Conservation (phyloP, 2,113 vertebrate species). For the Pollimyrus isidori region DNA sequence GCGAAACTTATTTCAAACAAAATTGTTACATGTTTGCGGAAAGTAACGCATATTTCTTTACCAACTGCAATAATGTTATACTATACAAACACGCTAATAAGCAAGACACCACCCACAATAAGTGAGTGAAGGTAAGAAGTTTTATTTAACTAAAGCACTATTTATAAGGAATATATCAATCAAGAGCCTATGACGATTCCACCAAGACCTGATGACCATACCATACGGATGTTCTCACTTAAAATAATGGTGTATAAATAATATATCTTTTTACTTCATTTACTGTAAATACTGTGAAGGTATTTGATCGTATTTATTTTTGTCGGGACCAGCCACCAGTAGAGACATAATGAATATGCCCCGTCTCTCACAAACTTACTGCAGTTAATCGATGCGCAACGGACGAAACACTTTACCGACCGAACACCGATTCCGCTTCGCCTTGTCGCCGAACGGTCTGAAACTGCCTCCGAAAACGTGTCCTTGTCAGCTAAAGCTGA, state of each 20-base stretch:
- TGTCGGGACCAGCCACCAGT: background rate
- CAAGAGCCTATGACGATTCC: background rate
- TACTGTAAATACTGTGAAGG: background rate
- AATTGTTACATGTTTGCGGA: conserved; percentile 38
- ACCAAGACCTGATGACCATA: background rate
- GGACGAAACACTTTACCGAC: background rate
- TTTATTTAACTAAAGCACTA: background rate
- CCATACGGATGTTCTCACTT: background rate
- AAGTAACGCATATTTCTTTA: background rate
- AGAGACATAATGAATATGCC: background rate
- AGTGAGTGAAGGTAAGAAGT: background rate
- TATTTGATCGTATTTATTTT: background rate
- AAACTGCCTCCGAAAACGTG: background rate
- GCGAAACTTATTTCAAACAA: background rate
- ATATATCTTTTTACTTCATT: background rate
- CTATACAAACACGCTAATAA: conserved; percentile 18
- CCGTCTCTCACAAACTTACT: conserved; percentile 2
- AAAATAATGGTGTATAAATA: background rate
- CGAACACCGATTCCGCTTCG: background rate
- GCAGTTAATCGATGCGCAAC: background rate
- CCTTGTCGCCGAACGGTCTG: background rate
- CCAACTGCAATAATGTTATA: background rate
- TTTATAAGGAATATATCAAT: background rate
- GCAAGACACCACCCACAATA: background rate
- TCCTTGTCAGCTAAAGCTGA: background rate